These are phyloP conservation scores for Acipenser transmontanus DNA, from an alignment of 2,797 vertebrate species.

Conservation along the genomic window DNA sequence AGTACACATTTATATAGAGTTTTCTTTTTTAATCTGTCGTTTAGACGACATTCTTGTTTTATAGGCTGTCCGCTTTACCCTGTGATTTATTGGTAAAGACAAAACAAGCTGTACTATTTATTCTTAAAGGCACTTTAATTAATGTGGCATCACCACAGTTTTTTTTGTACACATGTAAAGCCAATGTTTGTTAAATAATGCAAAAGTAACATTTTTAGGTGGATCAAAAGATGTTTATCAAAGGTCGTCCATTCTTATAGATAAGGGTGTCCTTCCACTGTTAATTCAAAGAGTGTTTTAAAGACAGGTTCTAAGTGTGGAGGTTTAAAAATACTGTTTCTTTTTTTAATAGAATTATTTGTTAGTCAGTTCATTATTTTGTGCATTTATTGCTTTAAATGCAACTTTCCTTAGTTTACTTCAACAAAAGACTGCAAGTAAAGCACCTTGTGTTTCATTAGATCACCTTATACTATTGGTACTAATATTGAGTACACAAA, in stretches of 20 bases:
- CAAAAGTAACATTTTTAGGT: conserved; percentile 56
- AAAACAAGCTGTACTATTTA: too few species aligned
- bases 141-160: neutral
- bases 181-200: conserved; percentile 77
- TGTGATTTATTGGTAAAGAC: too few species aligned
- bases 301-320: conserved; percentile 28
- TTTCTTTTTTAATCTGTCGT: too few species aligned
- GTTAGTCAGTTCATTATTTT: conserved; percentile 52
- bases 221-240: conserved; percentile 84
- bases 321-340: conserved; percentile 40
- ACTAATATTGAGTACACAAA: conserved; percentile 59
- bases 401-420: conserved; percentile 63
- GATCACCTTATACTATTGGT: conserved; percentile 40
- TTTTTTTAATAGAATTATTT: conserved; percentile 35
- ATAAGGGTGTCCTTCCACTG: conserved; percentile 78
- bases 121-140: too few species aligned
- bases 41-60: too few species aligned
- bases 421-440: conserved; percentile 58
- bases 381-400: conserved; percentile 71
- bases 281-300: conserved; percentile 41
- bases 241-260: conserved; percentile 76
- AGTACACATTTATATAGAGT: too few species aligned
- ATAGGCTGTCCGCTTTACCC: too few species aligned
- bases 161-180: conserved; percentile 43
- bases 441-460: conserved; percentile 34